phyloP scores from a whole-genome alignment of 2,113 vertebrate species.

The Myodes glareolus region DNA sequence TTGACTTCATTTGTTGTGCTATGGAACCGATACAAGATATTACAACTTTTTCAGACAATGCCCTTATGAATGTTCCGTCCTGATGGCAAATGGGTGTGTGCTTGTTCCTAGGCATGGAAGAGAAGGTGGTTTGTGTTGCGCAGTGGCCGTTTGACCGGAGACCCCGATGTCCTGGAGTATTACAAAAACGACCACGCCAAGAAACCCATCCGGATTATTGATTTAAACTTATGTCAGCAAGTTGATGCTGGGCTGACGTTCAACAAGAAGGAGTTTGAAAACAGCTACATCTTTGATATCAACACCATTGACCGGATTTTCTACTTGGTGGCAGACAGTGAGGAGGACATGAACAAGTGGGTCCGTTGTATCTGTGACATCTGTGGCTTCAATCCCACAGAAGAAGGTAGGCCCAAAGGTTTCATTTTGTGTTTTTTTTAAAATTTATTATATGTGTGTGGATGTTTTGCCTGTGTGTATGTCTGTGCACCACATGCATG shows the following conservation, averaged over 20 bases:
- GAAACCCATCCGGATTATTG: conserved; percentile 99
- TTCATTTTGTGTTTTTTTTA: not conserved
- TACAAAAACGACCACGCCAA: conserved; percentile 99
- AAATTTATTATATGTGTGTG: not conserved
- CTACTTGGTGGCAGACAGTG: conserved; percentile 98
- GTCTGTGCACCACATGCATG: not conserved
- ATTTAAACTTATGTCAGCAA: conserved; percentile 99
- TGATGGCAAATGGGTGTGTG: conserved; percentile 8
- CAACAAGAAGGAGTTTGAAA: conserved; percentile 99
- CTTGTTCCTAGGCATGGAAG: conserved; percentile 94
- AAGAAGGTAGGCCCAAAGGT: conserved; percentile 90
- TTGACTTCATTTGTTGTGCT: not conserved
- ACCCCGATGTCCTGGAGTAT: conserved; percentile 98
- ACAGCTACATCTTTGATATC: conserved; percentile 99
- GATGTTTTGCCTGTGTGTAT: not conserved
- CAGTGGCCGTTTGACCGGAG: conserved; percentile 96
- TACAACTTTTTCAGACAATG: not conserved
- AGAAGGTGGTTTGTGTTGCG: conserved; percentile 99
- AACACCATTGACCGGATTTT: conserved; percentile 98
- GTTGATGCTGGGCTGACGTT: conserved; percentile 98
- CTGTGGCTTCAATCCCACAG: conserved; percentile 99
- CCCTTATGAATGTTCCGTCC: not conserved
- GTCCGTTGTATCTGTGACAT: conserved; percentile 99
- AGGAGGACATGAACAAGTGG: conserved; percentile 99
- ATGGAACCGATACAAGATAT: not conserved